A percentile compares a stretch with the other conserved stretches of the same genome.
These are phyloP conservation scores for Drosophila arizonae DNA, from an alignment of 1,140 invertebrate species.

Conservation along the genomic window DNA sequence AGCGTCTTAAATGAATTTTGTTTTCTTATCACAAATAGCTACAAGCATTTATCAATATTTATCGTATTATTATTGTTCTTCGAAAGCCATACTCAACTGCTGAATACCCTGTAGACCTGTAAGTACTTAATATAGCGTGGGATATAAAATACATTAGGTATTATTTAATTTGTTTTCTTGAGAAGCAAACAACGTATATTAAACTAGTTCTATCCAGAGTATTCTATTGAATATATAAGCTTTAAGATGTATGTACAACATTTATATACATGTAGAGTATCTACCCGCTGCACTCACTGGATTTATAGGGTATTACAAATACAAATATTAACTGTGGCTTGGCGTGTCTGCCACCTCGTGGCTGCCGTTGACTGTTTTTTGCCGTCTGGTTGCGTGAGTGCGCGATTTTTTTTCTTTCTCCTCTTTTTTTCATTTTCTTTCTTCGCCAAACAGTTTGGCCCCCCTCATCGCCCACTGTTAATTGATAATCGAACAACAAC, in stretches of 20 bases:
- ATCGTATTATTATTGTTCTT: no score
- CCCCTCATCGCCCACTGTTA: slow-evolving; percentile 31
- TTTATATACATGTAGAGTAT: neutral
- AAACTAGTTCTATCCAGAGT: neutral
- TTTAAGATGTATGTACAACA: neutral
- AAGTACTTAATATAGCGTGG: neutral
- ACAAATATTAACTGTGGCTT: slow-evolving; percentile 8
- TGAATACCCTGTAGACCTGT: neutral
- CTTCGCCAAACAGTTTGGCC: slow-evolving; percentile 20
- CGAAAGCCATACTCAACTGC: neutral
- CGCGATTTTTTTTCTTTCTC: slow-evolving; percentile 1
- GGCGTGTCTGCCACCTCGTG: slow-evolving; percentile 2
- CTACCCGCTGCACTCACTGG: neutral
- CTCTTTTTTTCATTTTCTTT: slow-evolving; percentile 7
- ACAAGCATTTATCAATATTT: neutral
- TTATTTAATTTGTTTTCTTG: no score
- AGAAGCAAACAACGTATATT: neutral
- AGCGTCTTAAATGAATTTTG: neutral
- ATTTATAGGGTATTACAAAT: slow-evolving; percentile 15
- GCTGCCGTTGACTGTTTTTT: slow-evolving; percentile 20
- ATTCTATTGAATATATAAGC: neutral
- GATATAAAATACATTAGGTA: no score
- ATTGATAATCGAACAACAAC: slow-evolving; percentile 33
- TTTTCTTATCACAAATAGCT: neutral
- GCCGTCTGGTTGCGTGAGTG: slow-evolving; percentile 20